phyloP scores from a whole-genome alignment of 2,797 vertebrate genomes.

The Remorina albescens region DNA sequence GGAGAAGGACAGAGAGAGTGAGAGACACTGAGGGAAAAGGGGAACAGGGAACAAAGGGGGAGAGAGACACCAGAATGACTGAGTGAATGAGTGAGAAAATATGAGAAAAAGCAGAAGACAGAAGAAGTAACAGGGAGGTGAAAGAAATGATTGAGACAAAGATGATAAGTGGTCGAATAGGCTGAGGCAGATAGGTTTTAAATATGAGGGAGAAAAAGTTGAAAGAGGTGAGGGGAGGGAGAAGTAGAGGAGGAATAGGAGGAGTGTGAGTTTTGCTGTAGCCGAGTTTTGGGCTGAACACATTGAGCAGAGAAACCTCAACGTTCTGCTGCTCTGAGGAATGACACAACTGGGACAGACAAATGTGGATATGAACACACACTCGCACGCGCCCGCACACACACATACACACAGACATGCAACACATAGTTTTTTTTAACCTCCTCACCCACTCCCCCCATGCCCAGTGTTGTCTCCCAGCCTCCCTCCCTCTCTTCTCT shows the following conservation, averaged over 20 bases:
- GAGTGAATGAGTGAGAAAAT: conserved; percentile 61
- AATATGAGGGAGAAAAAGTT: conserved; percentile 55
- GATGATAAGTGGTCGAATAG: conserved; percentile 21
- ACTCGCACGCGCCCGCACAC: conserved; percentile 25
- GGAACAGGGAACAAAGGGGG: conserved; percentile 14
- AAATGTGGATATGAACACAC: conserved; percentile 66
- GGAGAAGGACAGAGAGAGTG: conserved; percentile 50
- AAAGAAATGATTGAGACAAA: conserved; percentile 39
- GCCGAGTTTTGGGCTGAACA: conserved; percentile 78
- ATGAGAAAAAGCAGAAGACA: conserved; percentile 49
- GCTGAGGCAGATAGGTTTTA: conserved; percentile 36
- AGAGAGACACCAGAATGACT: conserved; percentile 41
- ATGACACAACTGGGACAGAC: conserved; percentile 81
- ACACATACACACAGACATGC: conserved; percentile 17
- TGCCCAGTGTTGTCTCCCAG: conserved; percentile 26
- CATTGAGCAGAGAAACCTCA: conserved; percentile 82
- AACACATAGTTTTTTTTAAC: conserved; percentile 64
- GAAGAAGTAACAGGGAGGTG: conserved; percentile 32
- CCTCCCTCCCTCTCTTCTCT: conserved; percentile 26
- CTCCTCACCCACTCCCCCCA: conserved; percentile 47
- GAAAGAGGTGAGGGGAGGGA: conserved; percentile 21
- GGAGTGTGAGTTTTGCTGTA: conserved; percentile 70
- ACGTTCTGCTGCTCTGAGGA: conserved; percentile 74
- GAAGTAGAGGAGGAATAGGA: conserved; percentile 27
- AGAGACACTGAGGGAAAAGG: conserved; percentile 30